phyloP scores from a whole-genome alignment of 2,888 invertebrate genomes.

The Tethea ocularis region DNA sequence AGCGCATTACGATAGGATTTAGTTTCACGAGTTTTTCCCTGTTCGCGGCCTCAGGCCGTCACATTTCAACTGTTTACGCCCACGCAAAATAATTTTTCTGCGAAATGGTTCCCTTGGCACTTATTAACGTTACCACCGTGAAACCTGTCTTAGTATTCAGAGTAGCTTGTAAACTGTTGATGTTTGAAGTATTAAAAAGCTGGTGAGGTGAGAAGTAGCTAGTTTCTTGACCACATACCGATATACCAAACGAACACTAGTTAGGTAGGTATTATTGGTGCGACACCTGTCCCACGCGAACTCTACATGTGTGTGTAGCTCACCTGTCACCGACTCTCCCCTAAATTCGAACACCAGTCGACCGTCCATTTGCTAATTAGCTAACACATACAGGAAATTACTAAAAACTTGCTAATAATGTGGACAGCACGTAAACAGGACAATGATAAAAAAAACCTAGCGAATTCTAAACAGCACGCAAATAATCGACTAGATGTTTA shows the following conservation, averaged over 20 bases:
- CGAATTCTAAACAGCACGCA: background rate
- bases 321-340: slow-evolving; percentile 39
- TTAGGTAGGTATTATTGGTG: slow-evolving; percentile 16
- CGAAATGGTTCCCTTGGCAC: slow-evolving; percentile 60
- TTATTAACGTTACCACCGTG: slow-evolving; percentile 48
- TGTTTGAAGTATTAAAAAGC: background rate
- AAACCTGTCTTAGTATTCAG: slow-evolving; percentile 36
- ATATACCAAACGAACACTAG: too few relatives aligned
- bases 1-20: slow-evolving; percentile 83
- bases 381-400: slow-evolving; percentile 23
- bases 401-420: slow-evolving; percentile 11
- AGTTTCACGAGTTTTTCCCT: slow-evolving; percentile 82
- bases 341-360: slow-evolving; percentile 26
- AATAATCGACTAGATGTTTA: background rate
- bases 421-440: background rate
- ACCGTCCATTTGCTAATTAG: slow-evolving; percentile 37
- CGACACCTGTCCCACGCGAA: slow-evolving; percentile 43
- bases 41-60: slow-evolving; percentile 68
- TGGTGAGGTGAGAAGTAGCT: background rate
- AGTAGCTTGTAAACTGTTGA: slow-evolving; percentile 21
- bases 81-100: slow-evolving; percentile 67
- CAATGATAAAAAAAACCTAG: background rate
- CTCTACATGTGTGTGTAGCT: slow-evolving; percentile 25
- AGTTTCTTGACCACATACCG: background rate
- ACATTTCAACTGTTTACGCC: slow-evolving; percentile 65